These are phyloP conservation scores for Scolopax bukidnonensis DNA, from an alignment of 2,797 vertebrate species.

Conservation along the genomic window DNA sequence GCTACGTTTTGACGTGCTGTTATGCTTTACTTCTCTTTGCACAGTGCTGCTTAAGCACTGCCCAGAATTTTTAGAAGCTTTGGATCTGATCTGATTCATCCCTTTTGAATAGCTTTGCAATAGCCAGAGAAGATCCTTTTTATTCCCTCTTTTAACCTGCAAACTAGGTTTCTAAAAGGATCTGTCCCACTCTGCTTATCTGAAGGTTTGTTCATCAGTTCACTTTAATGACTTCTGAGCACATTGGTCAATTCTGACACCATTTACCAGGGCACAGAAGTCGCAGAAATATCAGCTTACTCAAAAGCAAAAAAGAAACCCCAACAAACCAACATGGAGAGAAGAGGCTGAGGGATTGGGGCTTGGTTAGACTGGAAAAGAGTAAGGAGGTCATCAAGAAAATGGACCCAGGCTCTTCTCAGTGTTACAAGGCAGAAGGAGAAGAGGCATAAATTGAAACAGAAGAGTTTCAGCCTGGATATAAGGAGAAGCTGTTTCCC, in stretches of 20 bases:
- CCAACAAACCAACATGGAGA: neutral
- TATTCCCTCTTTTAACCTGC: neutral
- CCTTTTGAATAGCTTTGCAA: neutral
- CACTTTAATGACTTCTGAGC: neutral
- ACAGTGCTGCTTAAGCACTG: neutral
- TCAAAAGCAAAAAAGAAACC: neutral
- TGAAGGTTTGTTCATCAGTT: neutral
- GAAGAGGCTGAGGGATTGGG: neutral
- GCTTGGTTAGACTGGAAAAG: neutral
- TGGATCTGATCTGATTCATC: conserved; percentile 22
- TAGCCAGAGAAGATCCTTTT: neutral
- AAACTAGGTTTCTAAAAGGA: neutral
- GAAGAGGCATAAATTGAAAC: neutral
- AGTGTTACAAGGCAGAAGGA: neutral
- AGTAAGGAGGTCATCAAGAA: neutral
- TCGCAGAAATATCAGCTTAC: neutral
- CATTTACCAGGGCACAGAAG: neutral
- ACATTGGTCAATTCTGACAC: neutral
- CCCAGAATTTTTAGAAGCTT: conserved; percentile 45
- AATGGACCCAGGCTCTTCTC: neutral
- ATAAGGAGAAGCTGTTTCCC: neutral
- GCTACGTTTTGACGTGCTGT: neutral
- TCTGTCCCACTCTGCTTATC: neutral
- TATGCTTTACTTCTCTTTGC: conserved; percentile 32
- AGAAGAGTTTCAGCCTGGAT: neutral